phyloP scores from a whole-genome alignment of 1,140 invertebrate genomes.

The Kradibia gibbosae region DNA sequence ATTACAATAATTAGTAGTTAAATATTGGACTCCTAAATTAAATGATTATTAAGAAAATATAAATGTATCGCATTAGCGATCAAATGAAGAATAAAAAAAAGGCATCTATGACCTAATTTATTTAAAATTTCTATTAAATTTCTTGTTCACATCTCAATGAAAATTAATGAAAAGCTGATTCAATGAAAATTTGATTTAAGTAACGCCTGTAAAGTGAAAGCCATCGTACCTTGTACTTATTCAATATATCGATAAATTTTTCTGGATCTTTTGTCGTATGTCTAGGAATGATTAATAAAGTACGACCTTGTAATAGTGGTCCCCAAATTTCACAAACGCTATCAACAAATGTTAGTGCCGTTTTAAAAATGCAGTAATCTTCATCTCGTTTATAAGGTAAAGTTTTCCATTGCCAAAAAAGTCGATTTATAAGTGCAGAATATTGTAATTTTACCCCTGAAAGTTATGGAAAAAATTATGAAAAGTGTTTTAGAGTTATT shows the following conservation, averaged over 20 bases:
- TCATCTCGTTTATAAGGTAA: conserved; percentile 82
- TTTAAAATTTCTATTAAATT: no score
- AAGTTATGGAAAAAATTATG: conserved; percentile 16
- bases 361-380: conserved; percentile 85
- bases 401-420: conserved; percentile 87
- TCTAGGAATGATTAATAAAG: conserved; percentile 82
- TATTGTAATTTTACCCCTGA: conserved; percentile 86
- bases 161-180: no score
- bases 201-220: no score
- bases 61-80: no score
- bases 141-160: no score
- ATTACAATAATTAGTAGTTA: no score
- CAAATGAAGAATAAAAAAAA: no score
- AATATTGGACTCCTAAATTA: no score
- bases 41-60: no score
- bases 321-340: conserved; percentile 90
- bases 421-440: conserved; percentile 82
- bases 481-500: no score
- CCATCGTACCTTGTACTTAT: conserved; percentile 77
- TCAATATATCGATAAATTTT: conserved; percentile 78
- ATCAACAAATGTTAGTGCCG: conserved; percentile 90
- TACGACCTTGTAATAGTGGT: conserved; percentile 80
- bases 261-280: conserved; percentile 83
- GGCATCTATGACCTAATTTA: no score
- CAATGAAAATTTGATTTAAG: no score